Base-by-base conservation (phyloP, 2,113 vertebrate genomes). In the Xiphophorus hellerii region DNA sequence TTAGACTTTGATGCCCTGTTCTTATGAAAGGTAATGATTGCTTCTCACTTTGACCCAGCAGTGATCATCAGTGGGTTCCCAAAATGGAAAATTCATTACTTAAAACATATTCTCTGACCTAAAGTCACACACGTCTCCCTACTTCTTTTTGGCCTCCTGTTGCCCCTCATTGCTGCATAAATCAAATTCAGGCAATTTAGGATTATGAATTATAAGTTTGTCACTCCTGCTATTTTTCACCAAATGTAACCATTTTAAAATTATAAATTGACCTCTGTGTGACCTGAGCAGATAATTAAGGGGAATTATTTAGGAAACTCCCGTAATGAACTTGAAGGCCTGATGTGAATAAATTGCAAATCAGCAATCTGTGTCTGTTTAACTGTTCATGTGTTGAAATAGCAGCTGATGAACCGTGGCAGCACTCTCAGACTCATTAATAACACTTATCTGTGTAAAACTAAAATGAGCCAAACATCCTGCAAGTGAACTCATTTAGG, bases 401-500 rank as follows among this genome's bases (percentile, higher is more conserved):
- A 30, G 10, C 30, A 2, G 27, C 71, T 22, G 17, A n/a, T 72
- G 48, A 77, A 51, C 22, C 13, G n/a, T 33, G 74, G 42, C 74
- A 2, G 22, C 27, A 3, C 31, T 33, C 70, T n/a, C 63, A 2
- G 63, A 60, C 66, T 39, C 25, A 3, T 27, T 77, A 68, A 4
- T 33, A 54, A 62, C 80, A 51, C 75, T 78, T 75, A 67, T 54
- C 62, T 48, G 7, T 64, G 61, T 10, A 48, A 54, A 77, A 64
- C 64, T 51, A 73, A 78, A 83, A 68, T 1, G 4, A 76, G 54
- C 51, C 42, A 78, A 80, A 83, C 71, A 81, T 81, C 65, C 65
- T 10, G 61, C 62, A 62, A n/a, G 39, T 66, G 69, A 87, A 85
- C 72, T 66, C 30, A 27, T 37, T 15, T 48, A 69, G 48, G 65